phyloP scores from a whole-genome alignment of 2,888 invertebrate species.

The Opisthograptis luteolata region DNA sequence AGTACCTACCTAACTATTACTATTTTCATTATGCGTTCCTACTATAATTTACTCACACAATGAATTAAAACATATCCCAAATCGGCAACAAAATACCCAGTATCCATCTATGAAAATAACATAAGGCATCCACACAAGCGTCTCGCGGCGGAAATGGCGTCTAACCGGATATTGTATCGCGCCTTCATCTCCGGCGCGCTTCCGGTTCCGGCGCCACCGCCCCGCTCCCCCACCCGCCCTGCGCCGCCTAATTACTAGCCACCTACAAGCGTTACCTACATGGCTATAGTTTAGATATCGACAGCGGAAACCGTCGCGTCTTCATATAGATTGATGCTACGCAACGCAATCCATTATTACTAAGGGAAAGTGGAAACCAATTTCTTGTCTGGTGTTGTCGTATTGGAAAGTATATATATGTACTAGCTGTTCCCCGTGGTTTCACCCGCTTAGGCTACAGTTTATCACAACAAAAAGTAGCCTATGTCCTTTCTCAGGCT shows the following conservation, averaged over 20 bases:
- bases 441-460: no score
- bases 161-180: conserved; percentile 85
- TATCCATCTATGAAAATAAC: conserved; percentile 43
- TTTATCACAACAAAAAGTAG: no score
- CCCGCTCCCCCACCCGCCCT: conserved; percentile 52
- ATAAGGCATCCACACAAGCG: conserved; percentile 66
- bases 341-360: conserved; percentile 17
- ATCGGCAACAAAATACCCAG: conserved; percentile 11
- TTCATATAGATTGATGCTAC: conserved; percentile 17
- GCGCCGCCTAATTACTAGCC: conserved; percentile 79
- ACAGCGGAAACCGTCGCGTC: conserved; percentile 3
- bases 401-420: background rate
- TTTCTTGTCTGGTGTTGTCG: background rate
- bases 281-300: conserved; percentile 24
- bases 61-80: conserved; percentile 3
- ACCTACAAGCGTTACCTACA: conserved; percentile 36
- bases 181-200: conserved; percentile 83
- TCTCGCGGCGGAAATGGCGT: conserved; percentile 82
- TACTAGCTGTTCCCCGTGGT: no score
- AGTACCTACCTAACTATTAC: no score
- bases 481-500: no score
- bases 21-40: no score
- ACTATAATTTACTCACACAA: background rate
- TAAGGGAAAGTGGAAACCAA: conserved; percentile 8
- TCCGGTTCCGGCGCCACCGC: conserved; percentile 72